Conservation (phyloP, 2,797 vertebrate species). For the Sebastolobus altivelis region DNA sequence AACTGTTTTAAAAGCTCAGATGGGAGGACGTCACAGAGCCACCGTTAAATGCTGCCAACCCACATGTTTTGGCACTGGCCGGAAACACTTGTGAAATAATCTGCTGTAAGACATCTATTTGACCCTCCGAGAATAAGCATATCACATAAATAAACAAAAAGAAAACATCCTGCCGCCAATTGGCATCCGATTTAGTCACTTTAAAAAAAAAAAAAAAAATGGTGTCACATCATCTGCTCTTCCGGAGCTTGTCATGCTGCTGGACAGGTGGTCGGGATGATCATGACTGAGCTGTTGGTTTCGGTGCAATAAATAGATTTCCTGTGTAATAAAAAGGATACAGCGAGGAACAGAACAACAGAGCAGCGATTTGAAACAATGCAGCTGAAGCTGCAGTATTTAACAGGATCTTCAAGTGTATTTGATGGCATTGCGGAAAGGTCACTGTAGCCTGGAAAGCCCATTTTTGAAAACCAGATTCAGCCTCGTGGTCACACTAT, state of each 20-base stretch:
- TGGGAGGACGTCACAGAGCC: background rate
- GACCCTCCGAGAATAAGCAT: conserved; percentile 2
- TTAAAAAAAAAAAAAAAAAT: background rate
- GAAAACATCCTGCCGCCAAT: background rate
- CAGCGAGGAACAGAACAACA: background rate
- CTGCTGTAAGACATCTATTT: conserved; percentile 8
- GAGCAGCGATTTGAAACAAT: background rate
- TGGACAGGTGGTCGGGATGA: conserved; percentile 10
- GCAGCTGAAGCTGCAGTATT: background rate
- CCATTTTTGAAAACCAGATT: background rate
- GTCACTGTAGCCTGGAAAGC: background rate
- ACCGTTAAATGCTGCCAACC: background rate
- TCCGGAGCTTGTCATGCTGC: background rate
- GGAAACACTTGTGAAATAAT: background rate
- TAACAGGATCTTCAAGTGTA: background rate
- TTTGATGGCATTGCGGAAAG: background rate
- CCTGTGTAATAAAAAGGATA: background rate
- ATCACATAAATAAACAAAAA: background rate
- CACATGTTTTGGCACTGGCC: background rate
- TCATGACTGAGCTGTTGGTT: background rate
- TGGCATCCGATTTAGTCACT: background rate
- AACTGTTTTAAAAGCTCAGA: background rate
- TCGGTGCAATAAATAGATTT: background rate
- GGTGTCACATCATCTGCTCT: background rate
- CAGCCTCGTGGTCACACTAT: background rate